Base-by-base conservation (phyloP, 2,888 invertebrate genomes). In the Sesia bembeciformis region DNA sequence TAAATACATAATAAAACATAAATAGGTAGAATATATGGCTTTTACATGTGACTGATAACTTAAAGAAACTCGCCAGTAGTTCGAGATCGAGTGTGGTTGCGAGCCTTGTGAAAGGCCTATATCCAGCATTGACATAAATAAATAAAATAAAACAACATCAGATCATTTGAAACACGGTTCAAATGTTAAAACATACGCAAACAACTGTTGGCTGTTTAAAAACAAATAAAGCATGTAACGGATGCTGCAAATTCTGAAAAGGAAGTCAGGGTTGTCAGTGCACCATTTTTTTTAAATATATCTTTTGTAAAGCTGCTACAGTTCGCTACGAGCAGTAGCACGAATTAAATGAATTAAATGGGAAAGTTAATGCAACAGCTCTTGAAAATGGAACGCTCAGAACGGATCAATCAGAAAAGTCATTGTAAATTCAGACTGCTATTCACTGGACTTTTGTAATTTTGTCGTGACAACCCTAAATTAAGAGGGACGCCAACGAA, bases 201-300 rank as follows among this genome's bases (percentile, higher is more conserved):
- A 39, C 39, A 38, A 50, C 50, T 39, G 39, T 50, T 39, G 38
- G 39, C 8, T 39, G 50, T 50, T 50, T 53, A 53, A 46, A 74
- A 78, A 74, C 76, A 76, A 77, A 79, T 75, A 73, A 75, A 75
- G 54, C 69, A 64, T 62, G 59, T 60, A 62, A 61, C 79, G 81
- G 81, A 81, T 80, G 77, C 70, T 70, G 74, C 63, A 60, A 70
- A 67, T 58, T 56, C 53, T 58, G 57, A 61, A 62, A 62, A 70
- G 77, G 76, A 78, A 74, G 63, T 64, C 62, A 81, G 80, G 82
- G 81, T 53, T 81, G 74, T 38, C 66, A 62, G 56, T 46, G 4
- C 46, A 46, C 46, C 23, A 46, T 23, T 23, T 23, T 23, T 23
- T 23, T 23, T 23, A 23, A n/a, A 23, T 23, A 23, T 23, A 23